These are phyloP conservation scores for Lissocephala sabroskyi DNA, from an alignment of 2,888 invertebrate species.

Conservation along the genomic window DNA sequence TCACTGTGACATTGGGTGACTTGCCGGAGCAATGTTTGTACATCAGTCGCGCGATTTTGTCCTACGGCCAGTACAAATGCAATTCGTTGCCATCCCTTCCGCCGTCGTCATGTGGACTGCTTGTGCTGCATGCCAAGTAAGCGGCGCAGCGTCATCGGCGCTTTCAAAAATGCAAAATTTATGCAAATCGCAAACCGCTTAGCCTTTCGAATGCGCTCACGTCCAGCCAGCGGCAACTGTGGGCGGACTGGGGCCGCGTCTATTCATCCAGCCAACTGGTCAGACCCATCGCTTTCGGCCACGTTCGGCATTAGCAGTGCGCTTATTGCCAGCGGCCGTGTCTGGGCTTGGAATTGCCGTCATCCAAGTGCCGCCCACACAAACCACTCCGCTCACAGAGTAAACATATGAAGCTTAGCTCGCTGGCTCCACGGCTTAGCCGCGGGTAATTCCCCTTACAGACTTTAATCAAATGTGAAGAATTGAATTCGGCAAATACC, in stretches of 20 bases:
- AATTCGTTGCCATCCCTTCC: slow-evolving; percentile 45
- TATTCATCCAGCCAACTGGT: background rate
- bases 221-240: no score
- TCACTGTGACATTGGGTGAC: no score
- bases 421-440: no score
- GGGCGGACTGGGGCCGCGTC: background rate
- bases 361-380: no score
- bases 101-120: background rate
- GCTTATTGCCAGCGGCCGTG: slow-evolving; percentile 19
- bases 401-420: no score
- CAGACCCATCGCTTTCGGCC: background rate
- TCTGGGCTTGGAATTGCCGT: slow-evolving; percentile 30
- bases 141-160: slow-evolving; percentile 40
- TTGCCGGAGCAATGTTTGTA: no score
- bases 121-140: slow-evolving; percentile 24
- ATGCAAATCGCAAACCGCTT: slow-evolving; percentile 48
- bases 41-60: no score
- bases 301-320: slow-evolving; percentile 2
- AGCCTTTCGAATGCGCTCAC: background rate
- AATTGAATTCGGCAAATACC: no score
- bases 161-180: slow-evolving; percentile 32
- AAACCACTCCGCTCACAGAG: no score
- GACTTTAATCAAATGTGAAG: no score
- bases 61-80: slow-evolving; percentile 26
- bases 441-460: no score